phyloP scores from a whole-genome alignment of 2,888 invertebrate genomes.

The Aleiodes leptofemur region DNA sequence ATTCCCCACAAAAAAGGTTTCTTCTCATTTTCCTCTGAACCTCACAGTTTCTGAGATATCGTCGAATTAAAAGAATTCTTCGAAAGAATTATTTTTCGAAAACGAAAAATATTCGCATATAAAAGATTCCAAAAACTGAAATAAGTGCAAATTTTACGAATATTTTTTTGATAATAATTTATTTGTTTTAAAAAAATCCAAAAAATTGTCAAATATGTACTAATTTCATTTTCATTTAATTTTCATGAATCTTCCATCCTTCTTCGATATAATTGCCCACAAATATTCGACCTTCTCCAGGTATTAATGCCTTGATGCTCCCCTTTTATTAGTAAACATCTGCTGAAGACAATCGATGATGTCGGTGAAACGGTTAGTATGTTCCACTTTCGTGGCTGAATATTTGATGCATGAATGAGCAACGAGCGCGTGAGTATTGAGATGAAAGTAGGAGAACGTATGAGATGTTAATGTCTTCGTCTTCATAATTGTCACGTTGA shows the following conservation, averaged over 20 bases:
- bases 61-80: not conserved
- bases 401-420: constrained; percentile 52
- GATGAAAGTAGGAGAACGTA: constrained; percentile 38
- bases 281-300: no score
- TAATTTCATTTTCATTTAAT: no score
- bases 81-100: no score
- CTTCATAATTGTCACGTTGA: constrained; percentile 13
- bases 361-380: constrained; percentile 47
- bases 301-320: no score
- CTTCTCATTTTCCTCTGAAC: not conserved
- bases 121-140: no score
- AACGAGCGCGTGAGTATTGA: constrained; percentile 45
- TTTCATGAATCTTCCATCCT: no score
- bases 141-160: no score
- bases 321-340: not conserved
- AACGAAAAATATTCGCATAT: no score
- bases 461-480: constrained; percentile 7
- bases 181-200: not conserved
- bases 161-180: no score
- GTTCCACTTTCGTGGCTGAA: constrained; percentile 40
- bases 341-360: constrained; percentile 7
- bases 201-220: no score
- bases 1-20: not conserved
- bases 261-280: no score
- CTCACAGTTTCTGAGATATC: not conserved